Conservation (phyloP, 2,888 invertebrate genomes). For the Ochlodes sylvanus region DNA sequence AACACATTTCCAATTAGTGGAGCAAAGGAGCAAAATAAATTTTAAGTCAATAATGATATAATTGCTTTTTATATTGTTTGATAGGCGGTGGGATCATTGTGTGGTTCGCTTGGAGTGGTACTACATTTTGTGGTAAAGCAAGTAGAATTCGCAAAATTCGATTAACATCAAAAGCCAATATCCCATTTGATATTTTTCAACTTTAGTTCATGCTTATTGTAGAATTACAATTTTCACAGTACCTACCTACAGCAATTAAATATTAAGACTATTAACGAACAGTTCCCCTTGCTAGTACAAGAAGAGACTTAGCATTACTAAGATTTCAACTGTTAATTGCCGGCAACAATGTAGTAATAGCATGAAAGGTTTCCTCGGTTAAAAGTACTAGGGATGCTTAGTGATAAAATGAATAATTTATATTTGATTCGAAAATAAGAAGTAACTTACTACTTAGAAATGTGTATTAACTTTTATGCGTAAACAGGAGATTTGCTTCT, state of each 20-base stretch:
- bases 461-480: no score
- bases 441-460: no score
- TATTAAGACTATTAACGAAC: no score
- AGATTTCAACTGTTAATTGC: slow-evolving; percentile 74
- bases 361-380: slow-evolving; percentile 58
- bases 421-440: no score
- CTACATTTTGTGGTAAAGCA: background rate
- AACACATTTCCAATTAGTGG: slow-evolving; percentile 31
- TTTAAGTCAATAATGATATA: slow-evolving; percentile 13
- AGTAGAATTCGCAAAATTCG: background rate
- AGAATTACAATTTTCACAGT: no score
- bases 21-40: slow-evolving; percentile 7
- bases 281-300: no score
- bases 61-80: slow-evolving; percentile 7
- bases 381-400: slow-evolving; percentile 16
- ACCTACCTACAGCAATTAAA: no score
- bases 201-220: no score
- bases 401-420: no score
- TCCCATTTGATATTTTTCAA: no score
- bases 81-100: background rate
- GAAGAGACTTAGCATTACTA: slow-evolving; percentile 74
- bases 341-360: slow-evolving; percentile 72
- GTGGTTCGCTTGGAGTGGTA: background rate
- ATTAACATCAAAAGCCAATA: background rate
- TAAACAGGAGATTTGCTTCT: no score